Evolutionary conservation across 2,797 vertebrate species (phyloP).

Genomic region (Pseudocheirus occidentalis): DNA sequence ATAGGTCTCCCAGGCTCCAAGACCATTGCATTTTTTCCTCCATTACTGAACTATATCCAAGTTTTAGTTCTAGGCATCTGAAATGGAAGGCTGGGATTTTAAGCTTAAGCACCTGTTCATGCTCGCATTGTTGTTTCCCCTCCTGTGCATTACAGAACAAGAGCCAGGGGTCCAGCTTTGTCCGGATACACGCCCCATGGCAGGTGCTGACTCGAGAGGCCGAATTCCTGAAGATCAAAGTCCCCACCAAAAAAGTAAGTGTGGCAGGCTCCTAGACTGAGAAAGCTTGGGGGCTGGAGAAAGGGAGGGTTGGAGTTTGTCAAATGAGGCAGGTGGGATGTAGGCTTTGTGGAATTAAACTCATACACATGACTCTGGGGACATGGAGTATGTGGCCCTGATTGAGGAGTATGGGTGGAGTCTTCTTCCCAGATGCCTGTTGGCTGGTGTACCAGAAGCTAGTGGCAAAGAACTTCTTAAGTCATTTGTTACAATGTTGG

Average conservation of each 20-base stretch:
- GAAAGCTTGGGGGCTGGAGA: slow-evolving; percentile 17
- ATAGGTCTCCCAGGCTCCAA: neutral
- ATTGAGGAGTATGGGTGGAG: neutral
- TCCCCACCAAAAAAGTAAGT: slow-evolving; percentile 96
- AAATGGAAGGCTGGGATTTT: slow-evolving; percentile 25
- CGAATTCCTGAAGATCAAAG: slow-evolving; percentile 98
- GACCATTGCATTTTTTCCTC: neutral
- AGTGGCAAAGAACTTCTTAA: neutral
- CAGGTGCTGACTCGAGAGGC: slow-evolving; percentile 96
- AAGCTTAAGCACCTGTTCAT: slow-evolving; percentile 47
- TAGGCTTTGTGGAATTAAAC: slow-evolving; percentile 48
- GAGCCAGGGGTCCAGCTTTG: slow-evolving; percentile 89
- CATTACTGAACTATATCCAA: neutral
- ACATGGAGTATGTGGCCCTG: neutral
- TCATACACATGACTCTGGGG: neutral
- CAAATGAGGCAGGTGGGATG: slow-evolving; percentile 44
- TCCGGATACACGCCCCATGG: slow-evolving; percentile 96
- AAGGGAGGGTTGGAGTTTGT: slow-evolving; percentile 5
- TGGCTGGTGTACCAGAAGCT: neutral
- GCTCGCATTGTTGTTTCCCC: slow-evolving; percentile 58
- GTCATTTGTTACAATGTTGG: neutral
- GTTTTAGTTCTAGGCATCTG: slow-evolving; percentile 21
- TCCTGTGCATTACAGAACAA: slow-evolving; percentile 87
- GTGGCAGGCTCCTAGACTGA: slow-evolving; percentile 51
- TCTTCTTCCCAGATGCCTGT: neutral